Evolutionary conservation across 2,888 invertebrate genomes (phyloP).

Genomic region (Philereme vetulata): DNA sequence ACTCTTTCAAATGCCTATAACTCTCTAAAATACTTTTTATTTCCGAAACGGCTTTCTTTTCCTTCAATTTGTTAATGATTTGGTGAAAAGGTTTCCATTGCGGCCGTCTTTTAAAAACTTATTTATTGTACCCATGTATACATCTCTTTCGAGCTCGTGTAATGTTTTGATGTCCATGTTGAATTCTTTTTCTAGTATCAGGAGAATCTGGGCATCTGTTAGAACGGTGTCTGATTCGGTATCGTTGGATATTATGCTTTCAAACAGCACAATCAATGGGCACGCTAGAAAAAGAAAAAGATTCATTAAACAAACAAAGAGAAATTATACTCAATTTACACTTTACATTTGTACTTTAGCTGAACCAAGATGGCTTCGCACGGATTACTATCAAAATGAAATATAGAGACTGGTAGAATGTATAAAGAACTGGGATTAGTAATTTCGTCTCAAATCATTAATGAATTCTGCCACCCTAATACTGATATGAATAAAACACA

Average conservation of each 20-base stretch:
- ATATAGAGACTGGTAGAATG: too few relatives aligned
- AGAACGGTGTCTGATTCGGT: slow-evolving; percentile 63
- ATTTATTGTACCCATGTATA: slow-evolving; percentile 66
- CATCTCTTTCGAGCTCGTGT: slow-evolving; percentile 61
- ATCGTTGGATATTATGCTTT: slow-evolving; percentile 51
- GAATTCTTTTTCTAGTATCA: slow-evolving; percentile 65
- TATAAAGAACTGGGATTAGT: too few relatives aligned
- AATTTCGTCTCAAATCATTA: too few relatives aligned
- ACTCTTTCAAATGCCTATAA: slow-evolving; percentile 56
- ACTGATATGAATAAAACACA: too few relatives aligned
- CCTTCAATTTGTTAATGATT: slow-evolving; percentile 49
- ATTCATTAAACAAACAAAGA: too few relatives aligned
- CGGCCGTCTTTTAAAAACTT: slow-evolving; percentile 70
- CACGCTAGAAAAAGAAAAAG: too few relatives aligned
- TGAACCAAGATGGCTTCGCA: too few relatives aligned
- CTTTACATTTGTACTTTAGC: too few relatives aligned
- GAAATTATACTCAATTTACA: too few relatives aligned
- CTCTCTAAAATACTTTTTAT: slow-evolving; percentile 53
- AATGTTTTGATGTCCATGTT: slow-evolving; percentile 47
- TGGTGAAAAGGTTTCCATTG: slow-evolving; percentile 67
- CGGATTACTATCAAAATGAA: too few relatives aligned
- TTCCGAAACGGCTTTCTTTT: slow-evolving; percentile 35
- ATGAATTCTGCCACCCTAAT: too few relatives aligned
- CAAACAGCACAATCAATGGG: too few relatives aligned
- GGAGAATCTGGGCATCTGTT: slow-evolving; percentile 64